These are phyloP conservation scores for Tinamus guttatus DNA, from an alignment of 2,113 vertebrate genomes.

Conservation along the genomic window DNA sequence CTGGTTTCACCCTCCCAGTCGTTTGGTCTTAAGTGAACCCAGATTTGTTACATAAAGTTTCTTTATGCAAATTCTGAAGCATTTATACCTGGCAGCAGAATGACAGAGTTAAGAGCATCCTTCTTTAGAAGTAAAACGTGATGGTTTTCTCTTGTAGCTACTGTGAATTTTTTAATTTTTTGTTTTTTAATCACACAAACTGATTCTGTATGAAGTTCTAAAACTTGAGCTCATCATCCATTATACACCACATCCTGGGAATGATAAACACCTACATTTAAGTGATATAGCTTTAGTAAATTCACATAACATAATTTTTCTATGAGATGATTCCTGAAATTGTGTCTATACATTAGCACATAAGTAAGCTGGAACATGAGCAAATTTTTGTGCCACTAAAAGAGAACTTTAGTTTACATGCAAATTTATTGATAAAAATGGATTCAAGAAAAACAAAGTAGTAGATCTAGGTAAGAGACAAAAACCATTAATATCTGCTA, in stretches of 20 bases:
- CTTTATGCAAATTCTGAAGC: not conserved
- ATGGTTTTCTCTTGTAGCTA: not conserved
- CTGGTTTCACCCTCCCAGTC: not conserved
- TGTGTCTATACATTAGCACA: not conserved
- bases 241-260: not conserved
- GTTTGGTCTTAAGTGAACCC: not conserved
- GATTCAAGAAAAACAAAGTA: not conserved
- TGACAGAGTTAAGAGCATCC: not conserved
- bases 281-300: not conserved
- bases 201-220: not conserved
- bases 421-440: conserved; percentile 40
- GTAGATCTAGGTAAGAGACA: not conserved
- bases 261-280: not conserved
- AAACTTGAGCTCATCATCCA: not conserved
- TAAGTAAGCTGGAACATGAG: conserved; percentile 41
- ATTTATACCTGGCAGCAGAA: not conserved
- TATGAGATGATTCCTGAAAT: conserved; percentile 36
- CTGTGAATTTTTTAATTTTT: no score
- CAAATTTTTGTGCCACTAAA: not conserved
- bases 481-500: not conserved
- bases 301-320: conserved; percentile 8
- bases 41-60: not conserved
- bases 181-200: not conserved
- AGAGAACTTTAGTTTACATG: conserved; percentile 56
- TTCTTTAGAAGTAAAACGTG: not conserved